phyloP scores from a whole-genome alignment of 1,140 invertebrate genomes.

The Calycopis cecrops region DNA sequence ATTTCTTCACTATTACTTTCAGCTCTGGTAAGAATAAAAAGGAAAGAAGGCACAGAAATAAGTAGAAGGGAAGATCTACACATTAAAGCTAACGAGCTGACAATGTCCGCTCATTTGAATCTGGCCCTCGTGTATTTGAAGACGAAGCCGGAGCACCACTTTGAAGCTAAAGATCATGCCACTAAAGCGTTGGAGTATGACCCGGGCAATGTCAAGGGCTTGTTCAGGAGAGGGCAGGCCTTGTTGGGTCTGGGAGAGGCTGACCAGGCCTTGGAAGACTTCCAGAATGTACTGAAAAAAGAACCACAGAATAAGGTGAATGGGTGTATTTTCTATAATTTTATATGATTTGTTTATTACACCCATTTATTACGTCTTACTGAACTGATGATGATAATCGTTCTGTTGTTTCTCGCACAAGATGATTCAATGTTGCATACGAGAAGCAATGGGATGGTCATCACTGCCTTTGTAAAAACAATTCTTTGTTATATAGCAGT shows the following conservation, averaged over 20 bases:
- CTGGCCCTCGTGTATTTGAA: slow-evolving; percentile 91
- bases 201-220: slow-evolving; percentile 89
- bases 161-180: slow-evolving; percentile 82
- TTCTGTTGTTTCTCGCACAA: too few relatives aligned
- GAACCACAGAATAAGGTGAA: slow-evolving; percentile 78
- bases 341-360: too few relatives aligned
- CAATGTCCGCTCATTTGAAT: slow-evolving; percentile 88
- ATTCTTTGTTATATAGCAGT: too few relatives aligned
- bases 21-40: too few relatives aligned
- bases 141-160: slow-evolving; percentile 77
- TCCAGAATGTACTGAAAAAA: slow-evolving; percentile 81
- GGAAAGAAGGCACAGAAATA: slow-evolving; percentile 29
- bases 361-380: too few relatives aligned
- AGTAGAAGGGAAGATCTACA: too few relatives aligned
- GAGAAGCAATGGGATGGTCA: too few relatives aligned
- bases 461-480: too few relatives aligned
- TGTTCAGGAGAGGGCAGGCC: slow-evolving; percentile 92
- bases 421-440: too few relatives aligned
- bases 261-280: slow-evolving; percentile 86
- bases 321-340: not conserved
- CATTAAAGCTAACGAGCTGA: slow-evolving; percentile 77
- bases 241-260: slow-evolving; percentile 85
- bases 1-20: not conserved
- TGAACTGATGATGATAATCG: too few relatives aligned
- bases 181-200: slow-evolving; percentile 86